Conservation (phyloP, 2,113 vertebrate species). For the Vidua macroura region DNA sequence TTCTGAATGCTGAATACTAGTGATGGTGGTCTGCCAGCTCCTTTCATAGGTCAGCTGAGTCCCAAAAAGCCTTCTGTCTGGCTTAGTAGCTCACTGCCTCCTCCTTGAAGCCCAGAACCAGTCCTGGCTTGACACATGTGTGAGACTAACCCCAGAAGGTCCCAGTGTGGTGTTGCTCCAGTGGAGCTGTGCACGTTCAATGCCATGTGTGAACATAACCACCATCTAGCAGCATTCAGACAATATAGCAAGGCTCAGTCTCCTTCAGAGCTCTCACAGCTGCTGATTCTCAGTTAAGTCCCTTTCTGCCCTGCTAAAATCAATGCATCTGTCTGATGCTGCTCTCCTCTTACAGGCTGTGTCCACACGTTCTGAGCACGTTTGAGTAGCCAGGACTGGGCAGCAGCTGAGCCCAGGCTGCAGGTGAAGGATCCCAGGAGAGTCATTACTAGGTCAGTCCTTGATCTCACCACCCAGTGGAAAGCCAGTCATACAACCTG, state of each 20-base stretch:
- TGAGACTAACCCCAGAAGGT: background rate
- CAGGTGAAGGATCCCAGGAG: background rate
- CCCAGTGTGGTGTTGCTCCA: accelerated
- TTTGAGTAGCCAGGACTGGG: background rate
- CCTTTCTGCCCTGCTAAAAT: background rate
- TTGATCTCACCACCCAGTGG: background rate
- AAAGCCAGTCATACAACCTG: background rate
- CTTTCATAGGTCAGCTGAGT: background rate
- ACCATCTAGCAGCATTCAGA: background rate
- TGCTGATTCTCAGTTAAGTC: background rate
- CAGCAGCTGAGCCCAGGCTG: background rate
- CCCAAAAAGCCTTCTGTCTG: background rate
- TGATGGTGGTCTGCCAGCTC: background rate
- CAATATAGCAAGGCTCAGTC: background rate
- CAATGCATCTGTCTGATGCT: background rate
- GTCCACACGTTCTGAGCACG: accelerated
- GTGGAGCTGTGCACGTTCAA: background rate
- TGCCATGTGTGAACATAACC: accelerated
- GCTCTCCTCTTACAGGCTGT: background rate
- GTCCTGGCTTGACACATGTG: background rate
- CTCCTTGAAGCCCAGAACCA: background rate
- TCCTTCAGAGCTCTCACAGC: background rate
- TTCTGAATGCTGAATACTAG: background rate
- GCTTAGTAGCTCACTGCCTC: background rate
- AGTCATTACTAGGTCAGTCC: background rate